These are phyloP conservation scores for Paratilapia polleni DNA, from an alignment of 2,113 vertebrate genomes.

Conservation along the genomic window DNA sequence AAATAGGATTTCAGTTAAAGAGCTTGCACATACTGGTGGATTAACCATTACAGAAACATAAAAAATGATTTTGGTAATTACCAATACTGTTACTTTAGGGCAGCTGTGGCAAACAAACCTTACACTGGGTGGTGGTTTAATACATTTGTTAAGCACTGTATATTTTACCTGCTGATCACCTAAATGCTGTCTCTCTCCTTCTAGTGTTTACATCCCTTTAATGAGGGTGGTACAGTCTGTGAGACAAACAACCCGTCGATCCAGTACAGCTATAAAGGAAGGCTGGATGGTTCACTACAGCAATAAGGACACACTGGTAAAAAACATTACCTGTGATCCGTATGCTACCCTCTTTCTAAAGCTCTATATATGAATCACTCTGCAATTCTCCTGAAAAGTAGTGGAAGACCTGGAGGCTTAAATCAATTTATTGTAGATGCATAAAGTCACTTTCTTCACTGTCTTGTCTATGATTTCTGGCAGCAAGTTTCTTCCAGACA, in stretches of 20 bases:
- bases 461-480: background rate
- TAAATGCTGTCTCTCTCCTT: background rate
- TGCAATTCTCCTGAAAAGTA: background rate
- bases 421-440: background rate
- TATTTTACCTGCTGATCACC: background rate
- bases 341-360: background rate
- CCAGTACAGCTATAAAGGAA: conserved; percentile 88
- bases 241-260: conserved; percentile 89
- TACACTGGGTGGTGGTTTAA: no score
- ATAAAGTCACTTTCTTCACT: background rate
- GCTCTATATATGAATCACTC: background rate
- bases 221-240: conserved; percentile 93
- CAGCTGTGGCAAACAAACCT: no score
- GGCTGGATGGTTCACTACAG: conserved; percentile 93
- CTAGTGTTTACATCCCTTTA: conserved; percentile 87
- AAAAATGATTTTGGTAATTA: no score
- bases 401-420: background rate
- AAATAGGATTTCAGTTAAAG: no score
- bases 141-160: no score
- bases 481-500: background rate
- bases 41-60: no score
- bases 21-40: no score
- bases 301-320: conserved; percentile 90
- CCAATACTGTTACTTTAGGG: no score
- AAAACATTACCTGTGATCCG: background rate